A percentile compares a stretch with the other conserved stretches of the same genome.
Evolutionary conservation across 2,888 invertebrate genomes (phyloP).

Genomic region (Drosophila peninsularis): DNA sequence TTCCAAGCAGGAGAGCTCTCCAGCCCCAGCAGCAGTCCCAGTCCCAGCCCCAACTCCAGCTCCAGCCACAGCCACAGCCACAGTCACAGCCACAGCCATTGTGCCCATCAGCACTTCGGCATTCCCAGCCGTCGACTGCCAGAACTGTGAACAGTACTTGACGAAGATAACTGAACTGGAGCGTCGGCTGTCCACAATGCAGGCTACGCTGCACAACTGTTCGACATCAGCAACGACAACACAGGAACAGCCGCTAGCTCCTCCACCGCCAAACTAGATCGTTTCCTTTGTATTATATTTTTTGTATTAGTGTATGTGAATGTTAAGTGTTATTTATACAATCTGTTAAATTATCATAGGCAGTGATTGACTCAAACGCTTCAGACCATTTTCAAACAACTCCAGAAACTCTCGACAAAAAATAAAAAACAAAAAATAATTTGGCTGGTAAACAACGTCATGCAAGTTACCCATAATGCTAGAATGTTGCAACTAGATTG

Average conservation of each 20-base stretch:
- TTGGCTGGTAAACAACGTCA: background rate
- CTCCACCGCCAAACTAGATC: background rate
- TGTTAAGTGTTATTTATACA: conserved; percentile 9
- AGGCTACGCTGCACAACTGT: background rate
- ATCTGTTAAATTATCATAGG: conserved; percentile 12
- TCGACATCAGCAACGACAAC: background rate
- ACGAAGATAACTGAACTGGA: conserved; percentile 29
- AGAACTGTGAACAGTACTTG: conserved; percentile 27
- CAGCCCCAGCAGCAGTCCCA: no score
- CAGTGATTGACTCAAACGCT: conserved; percentile 6
- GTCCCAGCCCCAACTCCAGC: no score
- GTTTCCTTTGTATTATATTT: conserved; percentile 4
- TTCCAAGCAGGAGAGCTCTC: background rate
- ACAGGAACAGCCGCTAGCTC: no score
- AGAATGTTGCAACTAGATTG: no score
- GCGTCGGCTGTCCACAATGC: conserved; percentile 7
- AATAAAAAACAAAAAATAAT: background rate
- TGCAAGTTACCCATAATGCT: no score
- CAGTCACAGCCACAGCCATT: background rate
- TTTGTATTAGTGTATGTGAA: background rate
- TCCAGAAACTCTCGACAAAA: background rate
- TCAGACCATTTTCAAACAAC: background rate
- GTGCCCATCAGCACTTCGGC: background rate
- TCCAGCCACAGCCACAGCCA: background rate
- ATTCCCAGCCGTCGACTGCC: conserved; percentile 23